A percentile compares a stretch with the other conserved stretches of the same genome.
Conservation (phyloP, 2,888 invertebrate genomes). For the Leucophenga montana region DNA sequence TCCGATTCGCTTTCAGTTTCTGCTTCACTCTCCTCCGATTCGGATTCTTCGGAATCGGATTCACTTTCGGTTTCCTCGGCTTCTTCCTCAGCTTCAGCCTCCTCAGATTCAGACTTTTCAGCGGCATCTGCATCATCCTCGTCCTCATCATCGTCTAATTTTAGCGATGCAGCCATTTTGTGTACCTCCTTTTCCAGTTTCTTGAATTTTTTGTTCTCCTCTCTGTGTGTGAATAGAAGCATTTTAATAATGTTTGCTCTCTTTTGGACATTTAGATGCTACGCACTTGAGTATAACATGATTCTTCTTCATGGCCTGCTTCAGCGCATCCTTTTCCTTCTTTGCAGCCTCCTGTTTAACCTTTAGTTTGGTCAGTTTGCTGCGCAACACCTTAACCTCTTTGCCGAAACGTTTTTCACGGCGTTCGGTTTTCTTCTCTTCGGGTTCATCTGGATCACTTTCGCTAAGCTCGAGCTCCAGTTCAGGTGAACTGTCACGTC, state of each 20-base stretch:
- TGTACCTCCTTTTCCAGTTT: slow-evolving; percentile 90
- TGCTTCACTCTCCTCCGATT: slow-evolving; percentile 77
- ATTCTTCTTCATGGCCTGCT: slow-evolving; percentile 87
- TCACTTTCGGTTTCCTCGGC: slow-evolving; percentile 81
- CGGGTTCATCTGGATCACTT: slow-evolving; percentile 79
- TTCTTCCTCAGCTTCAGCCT: slow-evolving; percentile 66
- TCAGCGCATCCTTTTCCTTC: slow-evolving; percentile 84
- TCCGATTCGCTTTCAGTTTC: slow-evolving; percentile 72
- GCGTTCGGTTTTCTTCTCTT: slow-evolving; percentile 78
- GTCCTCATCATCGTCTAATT: slow-evolving; percentile 82
- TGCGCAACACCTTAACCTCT: slow-evolving; percentile 71
- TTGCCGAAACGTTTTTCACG: slow-evolving; percentile 80
- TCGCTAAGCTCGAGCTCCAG: slow-evolving; percentile 77
- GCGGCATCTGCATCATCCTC: slow-evolving; percentile 74
- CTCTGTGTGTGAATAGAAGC: slow-evolving; percentile 71
- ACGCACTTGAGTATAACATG: slow-evolving; percentile 81
- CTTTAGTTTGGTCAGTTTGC: slow-evolving; percentile 75
- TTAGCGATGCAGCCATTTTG: slow-evolving; percentile 92
- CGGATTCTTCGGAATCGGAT: slow-evolving; percentile 80
- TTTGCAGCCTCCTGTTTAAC: slow-evolving; percentile 82
- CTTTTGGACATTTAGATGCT: not conserved
- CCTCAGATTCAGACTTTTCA: slow-evolving; percentile 70
- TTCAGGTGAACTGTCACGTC: slow-evolving; percentile 77
- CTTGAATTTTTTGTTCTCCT: slow-evolving; percentile 88
- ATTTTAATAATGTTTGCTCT: slow-evolving; percentile 5